Evolutionary conservation across 2,113 vertebrate species (phyloP).

Genomic region (Brienomyrus brachyistius): DNA sequence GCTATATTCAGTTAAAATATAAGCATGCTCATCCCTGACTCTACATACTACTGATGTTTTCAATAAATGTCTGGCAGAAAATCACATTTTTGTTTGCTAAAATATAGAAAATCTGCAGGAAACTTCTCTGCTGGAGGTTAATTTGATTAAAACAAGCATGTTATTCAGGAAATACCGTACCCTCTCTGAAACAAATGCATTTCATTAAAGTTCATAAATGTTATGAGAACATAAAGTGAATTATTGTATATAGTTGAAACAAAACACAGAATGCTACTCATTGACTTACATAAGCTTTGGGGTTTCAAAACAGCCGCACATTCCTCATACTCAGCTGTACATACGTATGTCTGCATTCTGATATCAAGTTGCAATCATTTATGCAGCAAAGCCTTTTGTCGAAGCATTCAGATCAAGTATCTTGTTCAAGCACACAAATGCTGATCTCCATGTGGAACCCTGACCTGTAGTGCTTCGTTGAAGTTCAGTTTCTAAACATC

Average conservation of each 20-base stretch:
- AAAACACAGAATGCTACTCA: not conserved
- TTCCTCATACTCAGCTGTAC: not conserved
- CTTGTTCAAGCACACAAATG: not conserved
- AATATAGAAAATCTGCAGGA: conserved; percentile 72
- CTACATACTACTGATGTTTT: conserved; percentile 80
- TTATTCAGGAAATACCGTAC: conserved; percentile 71
- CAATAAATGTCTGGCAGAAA: conserved; percentile 85
- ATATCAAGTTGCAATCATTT: not conserved
- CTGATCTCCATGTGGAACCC: not conserved
- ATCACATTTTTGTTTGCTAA: conserved; percentile 76
- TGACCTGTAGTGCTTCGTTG: not conserved
- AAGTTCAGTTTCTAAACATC: not conserved
- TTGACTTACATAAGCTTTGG: conserved; percentile 30
- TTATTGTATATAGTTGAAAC: not conserved
- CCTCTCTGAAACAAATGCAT: conserved; percentile 50
- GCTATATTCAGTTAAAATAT: not conserved
- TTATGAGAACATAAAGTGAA: not conserved
- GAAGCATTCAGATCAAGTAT: not conserved
- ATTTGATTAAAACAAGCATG: conserved; percentile 73
- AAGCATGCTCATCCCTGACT: conserved; percentile 46
- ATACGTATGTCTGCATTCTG: not conserved
- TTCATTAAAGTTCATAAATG: not conserved
- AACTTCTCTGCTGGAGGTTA: conserved; percentile 74
- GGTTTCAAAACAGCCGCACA: conserved; percentile 25
- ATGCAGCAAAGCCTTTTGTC: not conserved